A percentile compares a stretch with the other conserved stretches of the same genome.
Evolutionary conservation across 2,797 vertebrate genomes (phyloP).

Genomic region (Megaceryle alcyon): DNA sequence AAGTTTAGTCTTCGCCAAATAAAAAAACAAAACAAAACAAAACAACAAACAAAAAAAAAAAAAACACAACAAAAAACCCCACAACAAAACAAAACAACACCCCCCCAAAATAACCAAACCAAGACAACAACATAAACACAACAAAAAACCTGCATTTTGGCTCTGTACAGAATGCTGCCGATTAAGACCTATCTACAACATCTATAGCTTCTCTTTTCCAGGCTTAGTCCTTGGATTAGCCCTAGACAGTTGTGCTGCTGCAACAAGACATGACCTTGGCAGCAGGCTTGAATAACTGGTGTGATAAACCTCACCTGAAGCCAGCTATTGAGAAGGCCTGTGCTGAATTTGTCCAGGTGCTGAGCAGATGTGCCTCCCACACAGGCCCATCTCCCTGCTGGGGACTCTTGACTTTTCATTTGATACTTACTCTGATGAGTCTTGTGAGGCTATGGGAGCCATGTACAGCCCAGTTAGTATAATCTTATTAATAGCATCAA

Average conservation of each 20-base stretch:
- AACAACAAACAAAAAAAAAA: too few species aligned
- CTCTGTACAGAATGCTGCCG: not conserved
- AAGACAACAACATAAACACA: too few species aligned
- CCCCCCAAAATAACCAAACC: too few species aligned
- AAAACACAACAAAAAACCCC: too few species aligned
- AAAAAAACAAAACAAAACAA: not conserved
- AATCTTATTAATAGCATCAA: not conserved
- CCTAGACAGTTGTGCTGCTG: not conserved
- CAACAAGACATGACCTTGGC: not conserved
- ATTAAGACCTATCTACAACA: not conserved
- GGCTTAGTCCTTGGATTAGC: not conserved
- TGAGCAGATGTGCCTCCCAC: not conserved
- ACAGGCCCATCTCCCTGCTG: not conserved
- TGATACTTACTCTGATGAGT: not conserved
- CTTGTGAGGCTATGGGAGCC: not conserved
- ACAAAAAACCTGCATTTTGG: not conserved
- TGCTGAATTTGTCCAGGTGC: not conserved
- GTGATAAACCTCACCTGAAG: not conserved
- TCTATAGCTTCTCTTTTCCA: not conserved
- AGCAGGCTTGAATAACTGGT: not conserved
- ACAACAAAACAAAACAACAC: too few species aligned
- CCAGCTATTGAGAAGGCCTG: not conserved
- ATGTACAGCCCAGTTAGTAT: not conserved
- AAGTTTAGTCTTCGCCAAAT: not conserved
- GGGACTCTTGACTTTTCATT: fast-evolving